Conservation (phyloP, 2,888 invertebrate species). For the Dicyrtoma fusca region DNA sequence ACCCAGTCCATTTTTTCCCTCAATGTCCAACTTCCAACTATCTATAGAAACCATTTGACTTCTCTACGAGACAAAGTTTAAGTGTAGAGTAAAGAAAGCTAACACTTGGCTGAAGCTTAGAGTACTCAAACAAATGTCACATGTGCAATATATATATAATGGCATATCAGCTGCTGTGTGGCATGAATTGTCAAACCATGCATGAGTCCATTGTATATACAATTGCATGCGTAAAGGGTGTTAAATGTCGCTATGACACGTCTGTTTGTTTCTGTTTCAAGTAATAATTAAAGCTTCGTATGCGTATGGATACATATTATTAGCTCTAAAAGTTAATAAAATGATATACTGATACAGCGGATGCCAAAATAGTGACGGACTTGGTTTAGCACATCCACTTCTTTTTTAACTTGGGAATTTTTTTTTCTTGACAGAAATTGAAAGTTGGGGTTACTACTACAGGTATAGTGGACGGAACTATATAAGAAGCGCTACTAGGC, state of each 20-base stretch:
- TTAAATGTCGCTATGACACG: too few species aligned
- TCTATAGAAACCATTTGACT: background rate
- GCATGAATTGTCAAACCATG: too few species aligned
- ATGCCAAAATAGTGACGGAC: background rate
- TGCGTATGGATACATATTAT: background rate
- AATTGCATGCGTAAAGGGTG: too few species aligned
- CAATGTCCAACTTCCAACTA: background rate
- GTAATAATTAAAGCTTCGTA: background rate
- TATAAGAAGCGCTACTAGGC: background rate
- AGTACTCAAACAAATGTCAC: slow-evolving; percentile 6
- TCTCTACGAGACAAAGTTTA: background rate
- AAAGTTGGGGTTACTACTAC: slow-evolving; percentile 4
- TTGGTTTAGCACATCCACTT: background rate
- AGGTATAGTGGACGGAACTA: slow-evolving; percentile 1
- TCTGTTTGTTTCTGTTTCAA: too few species aligned
- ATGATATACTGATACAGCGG: background rate
- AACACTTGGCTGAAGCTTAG: too few species aligned
- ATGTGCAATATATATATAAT: background rate
- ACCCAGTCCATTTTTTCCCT: background rate
- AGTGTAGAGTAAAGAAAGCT: too few species aligned
- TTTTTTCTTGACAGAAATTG: slow-evolving; percentile 20
- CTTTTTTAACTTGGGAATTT: slow-evolving; percentile 18
- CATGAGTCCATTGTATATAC: too few species aligned
- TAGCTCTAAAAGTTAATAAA: background rate
- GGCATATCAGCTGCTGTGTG: too few species aligned